Evolutionary conservation across 2,888 invertebrate species (phyloP), one percentile per base, ranked within the genome.

Genomic region (Bombyx huttoni): DNA sequence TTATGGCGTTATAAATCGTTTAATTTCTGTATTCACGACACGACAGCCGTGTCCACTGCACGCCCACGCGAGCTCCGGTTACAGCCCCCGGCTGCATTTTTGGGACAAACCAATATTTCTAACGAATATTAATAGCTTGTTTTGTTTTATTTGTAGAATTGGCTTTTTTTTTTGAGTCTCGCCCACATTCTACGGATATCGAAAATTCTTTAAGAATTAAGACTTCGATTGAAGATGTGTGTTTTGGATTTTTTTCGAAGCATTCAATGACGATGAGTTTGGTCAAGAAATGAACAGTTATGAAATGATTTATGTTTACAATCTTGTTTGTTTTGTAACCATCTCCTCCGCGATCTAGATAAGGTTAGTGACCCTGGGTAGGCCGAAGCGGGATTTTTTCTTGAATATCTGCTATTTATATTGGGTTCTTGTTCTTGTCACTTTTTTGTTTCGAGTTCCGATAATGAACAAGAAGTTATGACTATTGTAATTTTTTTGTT

Each of bases 91-190:
- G 87, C 84, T 84, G 71, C 79, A 81, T 82, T 79, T 86, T 87
- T 82, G 83, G 84, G 84, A 86, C 85, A 87, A 86, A 83, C 86
- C 84, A 84, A 86, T 87, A 86, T 81, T 80, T 86, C 83, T 84
- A 88, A 86, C 84, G 82, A 87, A 83, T 87, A 87, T 87, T 87
- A 87, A 86, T 86, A 77, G 81, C 73, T 60, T 63, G 62, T 81
- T 84, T 80, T 84, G 75, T 76, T 81, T 75, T 80, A 79, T 71
- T 83, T 81, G 65, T 70, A 66, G 64, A 61, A 56, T 24, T 24
- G 61, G 68, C 60, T 75, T 75, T 73, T 73, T 76, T 80, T 75
- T 74, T 63, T 64, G 64, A 62, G 72, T 62, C 75, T 69, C 68
- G 70, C 71, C 73, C 74, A 74, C 79, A 83, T 86, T 81, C 75